Evolutionary conservation across 2,888 invertebrate genomes (phyloP).

Genomic region (Mongoloraphidia duomilia): DNA sequence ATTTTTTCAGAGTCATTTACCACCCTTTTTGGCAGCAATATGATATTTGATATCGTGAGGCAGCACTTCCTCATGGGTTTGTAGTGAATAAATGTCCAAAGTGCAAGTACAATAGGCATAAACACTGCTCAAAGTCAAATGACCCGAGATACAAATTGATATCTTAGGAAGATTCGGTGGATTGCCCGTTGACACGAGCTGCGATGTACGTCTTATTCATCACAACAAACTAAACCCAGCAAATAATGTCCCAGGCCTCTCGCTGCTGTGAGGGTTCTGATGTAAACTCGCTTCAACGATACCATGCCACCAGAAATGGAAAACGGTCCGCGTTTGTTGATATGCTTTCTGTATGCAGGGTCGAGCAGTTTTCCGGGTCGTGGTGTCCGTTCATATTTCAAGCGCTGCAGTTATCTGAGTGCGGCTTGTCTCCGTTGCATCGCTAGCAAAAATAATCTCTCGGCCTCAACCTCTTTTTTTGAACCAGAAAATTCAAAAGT

Average conservation of each 20-base stretch:
- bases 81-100: constrained; percentile 72
- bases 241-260: constrained; percentile 62
- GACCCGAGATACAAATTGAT: constrained; percentile 56
- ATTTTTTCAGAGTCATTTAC: constrained; percentile 48
- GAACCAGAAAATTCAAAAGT: constrained; percentile 82
- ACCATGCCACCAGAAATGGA: constrained; percentile 67
- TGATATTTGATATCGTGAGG: constrained; percentile 84
- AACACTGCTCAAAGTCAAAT: constrained; percentile 63
- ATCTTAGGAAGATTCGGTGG: constrained; percentile 32
- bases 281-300: constrained; percentile 73
- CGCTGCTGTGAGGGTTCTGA: constrained; percentile 59
- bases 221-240: constrained; percentile 62
- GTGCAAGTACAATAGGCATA: constrained; percentile 79
- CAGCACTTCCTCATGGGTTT: constrained; percentile 65
- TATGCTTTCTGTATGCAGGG: constrained; percentile 19
- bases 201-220: constrained; percentile 60
- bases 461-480: constrained; percentile 89
- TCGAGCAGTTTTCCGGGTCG: constrained; percentile 38
- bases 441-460: constrained; percentile 76
- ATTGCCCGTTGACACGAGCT: constrained; percentile 54
- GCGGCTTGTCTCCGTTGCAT: constrained; percentile 79
- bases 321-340: constrained; percentile 43
- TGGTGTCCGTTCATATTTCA: constrained; percentile 66
- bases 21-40: constrained; percentile 52
- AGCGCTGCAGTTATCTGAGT: constrained; percentile 71